Evolutionary conservation across 2,113 vertebrate species (phyloP).

Genomic region (Eurystomus gularis): DNA sequence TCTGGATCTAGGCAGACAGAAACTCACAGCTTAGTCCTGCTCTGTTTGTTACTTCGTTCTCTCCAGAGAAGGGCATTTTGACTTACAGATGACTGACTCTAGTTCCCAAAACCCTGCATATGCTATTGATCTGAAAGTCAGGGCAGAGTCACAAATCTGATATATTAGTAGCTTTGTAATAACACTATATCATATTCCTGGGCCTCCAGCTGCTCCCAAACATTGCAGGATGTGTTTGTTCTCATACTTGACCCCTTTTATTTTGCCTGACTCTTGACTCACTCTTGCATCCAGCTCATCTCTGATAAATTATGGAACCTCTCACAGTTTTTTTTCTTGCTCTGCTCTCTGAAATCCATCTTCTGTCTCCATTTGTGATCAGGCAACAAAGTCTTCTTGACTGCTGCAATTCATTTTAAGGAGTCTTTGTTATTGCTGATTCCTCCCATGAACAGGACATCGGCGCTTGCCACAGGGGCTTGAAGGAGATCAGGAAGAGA

Average conservation of each 20-base stretch:
- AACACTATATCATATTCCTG: neutral
- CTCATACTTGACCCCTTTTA: slow-evolving; percentile 12
- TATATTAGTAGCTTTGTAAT: neutral
- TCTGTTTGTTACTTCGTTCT: neutral
- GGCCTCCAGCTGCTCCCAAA: neutral
- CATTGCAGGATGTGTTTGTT: slow-evolving; percentile 1
- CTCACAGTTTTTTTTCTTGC: neutral
- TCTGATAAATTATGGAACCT: neutral
- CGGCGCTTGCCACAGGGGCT: neutral
- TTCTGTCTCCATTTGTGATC: neutral
- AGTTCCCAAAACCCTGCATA: neutral
- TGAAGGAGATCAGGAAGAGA: neutral
- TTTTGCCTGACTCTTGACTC: neutral
- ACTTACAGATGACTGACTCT: neutral
- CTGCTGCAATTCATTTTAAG: slow-evolving; percentile 7
- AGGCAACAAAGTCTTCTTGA: neutral
- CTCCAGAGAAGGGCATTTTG: neutral
- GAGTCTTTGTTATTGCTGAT: neutral
- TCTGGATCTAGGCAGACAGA: neutral
- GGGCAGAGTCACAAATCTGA: neutral
- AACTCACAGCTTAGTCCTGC: neutral
- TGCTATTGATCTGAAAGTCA: neutral
- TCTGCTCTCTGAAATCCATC: neutral
- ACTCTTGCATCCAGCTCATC: neutral
- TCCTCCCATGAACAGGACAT: neutral